Base-by-base conservation (phyloP, 1,140 invertebrate genomes). In the Chironomus striatipennis region DNA sequence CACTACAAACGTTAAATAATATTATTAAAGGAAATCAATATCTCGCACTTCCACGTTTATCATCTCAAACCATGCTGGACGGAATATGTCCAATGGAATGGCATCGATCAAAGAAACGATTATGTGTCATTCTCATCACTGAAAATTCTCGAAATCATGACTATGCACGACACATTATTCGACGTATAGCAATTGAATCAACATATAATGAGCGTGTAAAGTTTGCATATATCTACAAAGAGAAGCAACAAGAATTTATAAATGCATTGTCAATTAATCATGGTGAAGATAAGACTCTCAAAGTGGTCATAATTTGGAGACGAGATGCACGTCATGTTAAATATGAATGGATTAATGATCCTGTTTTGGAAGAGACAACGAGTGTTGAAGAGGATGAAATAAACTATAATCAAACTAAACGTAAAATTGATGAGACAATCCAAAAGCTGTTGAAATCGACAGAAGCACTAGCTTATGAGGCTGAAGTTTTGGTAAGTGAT, bases 21-120 rank as follows among this genome's bases (percentile, higher is more conserved):
- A 88, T 98, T 43, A 91, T 98, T 73, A 88, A 92, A 21, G 88
- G 89, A 64, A 97, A 98, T 84, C 93, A 95, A 82, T 96, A 93
- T 83, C 85, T 98, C 42, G 87, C 91, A 8, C 83, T 98, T 72
- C 96, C 97, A 1, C 83, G 96, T 75, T 84, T 98, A 0, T 97
- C 95, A 0, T 97, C 95, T 42, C 96, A 98, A 86, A 93, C 92
- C 77, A 83, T 85, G 78, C 74, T 85, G 9, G 81, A 82, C 74
- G 79, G 78, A 5, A 85, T 98, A 18, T 98, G 96, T 81, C 97
- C 97, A 0, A 88, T 91, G 70, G 93, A 95, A 81, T 90, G 91
- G 85, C 87, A 91, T 75, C 87, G 89, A 75, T 89, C 90, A 10
- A 87, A 90, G n/a, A 93, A 94, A 79, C 90, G 91, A 17, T 84